phyloP scores from a whole-genome alignment of 2,797 vertebrate species.

The Lutjanus campechanus region DNA sequence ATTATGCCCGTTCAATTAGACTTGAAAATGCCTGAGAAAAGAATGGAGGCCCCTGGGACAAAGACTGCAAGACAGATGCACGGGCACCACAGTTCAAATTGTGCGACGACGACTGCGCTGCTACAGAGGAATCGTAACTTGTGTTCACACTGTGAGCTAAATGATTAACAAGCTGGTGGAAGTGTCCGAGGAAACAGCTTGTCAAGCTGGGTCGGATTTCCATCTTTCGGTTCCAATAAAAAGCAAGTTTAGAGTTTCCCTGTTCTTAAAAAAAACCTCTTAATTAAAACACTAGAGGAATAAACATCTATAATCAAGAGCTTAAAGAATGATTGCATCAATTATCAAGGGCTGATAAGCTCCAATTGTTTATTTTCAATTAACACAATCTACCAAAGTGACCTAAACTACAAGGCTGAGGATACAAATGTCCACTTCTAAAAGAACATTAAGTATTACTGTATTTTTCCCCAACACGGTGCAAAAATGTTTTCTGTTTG shows the following conservation, averaged over 20 bases:
- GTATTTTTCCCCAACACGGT: background rate
- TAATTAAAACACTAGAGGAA: slow-evolving; percentile 10
- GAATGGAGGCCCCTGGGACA: slow-evolving; percentile 33
- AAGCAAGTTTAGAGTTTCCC: background rate
- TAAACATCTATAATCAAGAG: background rate
- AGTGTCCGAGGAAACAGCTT: background rate
- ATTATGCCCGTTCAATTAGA: slow-evolving; percentile 62
- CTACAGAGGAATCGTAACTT: background rate
- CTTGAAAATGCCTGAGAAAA: slow-evolving; percentile 24
- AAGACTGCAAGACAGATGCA: slow-evolving; percentile 18
- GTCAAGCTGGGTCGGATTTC: background rate
- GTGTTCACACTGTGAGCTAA: background rate
- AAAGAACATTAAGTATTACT: background rate
- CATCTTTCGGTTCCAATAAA: background rate
- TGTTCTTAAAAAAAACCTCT: background rate
- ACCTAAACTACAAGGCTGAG: background rate
- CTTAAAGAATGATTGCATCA: slow-evolving; percentile 12
- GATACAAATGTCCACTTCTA: background rate
- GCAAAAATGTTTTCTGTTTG: background rate
- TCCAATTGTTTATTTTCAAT: slow-evolving; percentile 31
- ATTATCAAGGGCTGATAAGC: background rate
- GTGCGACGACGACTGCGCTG: background rate
- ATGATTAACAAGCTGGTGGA: background rate
- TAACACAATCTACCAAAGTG: slow-evolving; percentile 1
- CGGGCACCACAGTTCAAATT: background rate